phyloP scores from a whole-genome alignment of 2,888 invertebrate species.

The Rotaria macrura region DNA sequence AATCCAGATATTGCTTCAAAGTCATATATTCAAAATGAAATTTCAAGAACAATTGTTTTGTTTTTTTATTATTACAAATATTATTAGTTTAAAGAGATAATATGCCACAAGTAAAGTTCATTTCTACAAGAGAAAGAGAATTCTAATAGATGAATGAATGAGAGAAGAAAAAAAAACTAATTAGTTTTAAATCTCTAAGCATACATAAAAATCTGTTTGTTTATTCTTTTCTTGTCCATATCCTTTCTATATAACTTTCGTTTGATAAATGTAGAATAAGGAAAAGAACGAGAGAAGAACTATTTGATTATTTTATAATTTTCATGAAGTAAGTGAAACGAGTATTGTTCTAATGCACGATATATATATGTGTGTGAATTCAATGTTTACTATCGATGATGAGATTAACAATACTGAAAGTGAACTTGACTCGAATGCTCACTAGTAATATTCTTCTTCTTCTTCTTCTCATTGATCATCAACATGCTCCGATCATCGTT shows the following conservation, averaged over 20 bases:
- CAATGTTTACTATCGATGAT: not conserved
- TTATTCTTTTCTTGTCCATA: not conserved
- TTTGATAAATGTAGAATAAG: not conserved
- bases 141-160: too few relatives aligned
- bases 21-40: too few relatives aligned
- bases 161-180: not conserved
- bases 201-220: not conserved
- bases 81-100: too few relatives aligned
- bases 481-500: not conserved
- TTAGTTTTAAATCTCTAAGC: not conserved
- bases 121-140: too few relatives aligned
- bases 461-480: not conserved
- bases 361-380: not conserved
- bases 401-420: not conserved
- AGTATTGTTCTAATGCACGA: not conserved
- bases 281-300: not conserved
- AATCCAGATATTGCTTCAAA: too few relatives aligned
- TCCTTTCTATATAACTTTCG: not conserved
- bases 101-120: too few relatives aligned
- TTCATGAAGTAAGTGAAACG: not conserved
- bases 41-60: too few relatives aligned
- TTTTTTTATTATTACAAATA: too few relatives aligned
- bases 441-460: not conserved
- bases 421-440: not conserved
- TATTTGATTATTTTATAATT: not conserved